These are phyloP conservation scores for Halictus ligatus DNA, from an alignment of 2,888 invertebrate genomes.

Conservation along the genomic window DNA sequence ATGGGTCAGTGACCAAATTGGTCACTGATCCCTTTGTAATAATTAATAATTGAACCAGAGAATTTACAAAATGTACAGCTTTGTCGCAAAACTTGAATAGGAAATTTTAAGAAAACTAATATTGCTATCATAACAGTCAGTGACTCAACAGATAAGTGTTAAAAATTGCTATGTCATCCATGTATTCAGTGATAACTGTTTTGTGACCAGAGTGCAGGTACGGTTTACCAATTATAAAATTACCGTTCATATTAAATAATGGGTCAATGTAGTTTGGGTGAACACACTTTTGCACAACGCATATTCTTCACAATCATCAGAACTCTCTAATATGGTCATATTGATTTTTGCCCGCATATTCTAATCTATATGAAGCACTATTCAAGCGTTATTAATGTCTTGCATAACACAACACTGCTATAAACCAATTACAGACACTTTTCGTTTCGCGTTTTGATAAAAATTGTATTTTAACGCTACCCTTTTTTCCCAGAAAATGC, in stretches of 20 bases:
- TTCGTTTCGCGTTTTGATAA: not conserved
- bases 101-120: not conserved
- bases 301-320: not conserved
- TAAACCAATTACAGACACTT: not conserved
- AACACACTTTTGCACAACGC: not conserved
- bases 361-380: slow-evolving; percentile 15
- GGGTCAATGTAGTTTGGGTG: not conserved
- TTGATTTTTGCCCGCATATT: not conserved
- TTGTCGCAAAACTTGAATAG: not conserved
- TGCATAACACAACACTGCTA: not conserved
- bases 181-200: too few species aligned
- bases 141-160: not conserved
- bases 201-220: not conserved
- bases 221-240: not conserved
- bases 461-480: not conserved
- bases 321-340: not conserved
- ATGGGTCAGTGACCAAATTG: not conserved
- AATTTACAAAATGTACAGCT: not conserved
- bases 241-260: not conserved
- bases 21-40: not conserved
- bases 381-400: slow-evolving; percentile 10
- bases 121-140: not conserved
- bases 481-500: not conserved
- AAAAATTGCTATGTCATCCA: too few species aligned
- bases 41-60: not conserved